Base-by-base conservation (phyloP, 2,888 invertebrate species). In the Pandemis heparana region DNA sequence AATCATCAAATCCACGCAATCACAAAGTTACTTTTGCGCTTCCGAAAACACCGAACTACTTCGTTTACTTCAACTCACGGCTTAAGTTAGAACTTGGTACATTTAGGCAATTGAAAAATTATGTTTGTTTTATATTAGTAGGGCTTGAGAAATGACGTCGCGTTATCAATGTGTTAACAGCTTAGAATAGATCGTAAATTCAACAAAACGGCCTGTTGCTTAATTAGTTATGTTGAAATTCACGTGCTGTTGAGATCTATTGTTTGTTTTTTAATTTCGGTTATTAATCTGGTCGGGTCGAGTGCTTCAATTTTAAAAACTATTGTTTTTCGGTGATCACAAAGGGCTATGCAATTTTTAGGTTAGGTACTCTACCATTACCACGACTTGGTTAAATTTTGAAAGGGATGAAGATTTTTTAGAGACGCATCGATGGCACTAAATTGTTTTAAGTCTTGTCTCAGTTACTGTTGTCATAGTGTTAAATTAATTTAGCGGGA, bases 141-240 rank as follows among this genome's bases (percentile, higher is more conserved):
- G 23, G 78, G 77, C 76, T 82, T 82, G 80, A 81, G 78, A 78
- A 77, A 82, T 80, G 79, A 80, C 77, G 73, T 75, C 70, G 59
- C 76, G 70, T 75, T 84, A 84, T 83, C 80, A 76, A 78, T 74
- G 80, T 82, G 80, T 80, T 82, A 83, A 83, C 83, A 78, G 77
- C 76, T 77, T 70, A 81, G 79, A 85, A 85, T 82, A 77, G 79
- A 32, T 71, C 74, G 77, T 86, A 84, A 86, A 85, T 86, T 77
- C 78, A 74, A 77, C 79, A 79, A 84, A 82, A 79, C 78, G 76
- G 78, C 79, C 77, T 76, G 79, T 80, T 80, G 79, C 79, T 80
- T 77, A 82, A 84, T 84, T 82, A 80, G 72, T 76, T 77, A 73
- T 71, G 74, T 75, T 69, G 66, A 77, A 77, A 79, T 79, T 75